Conservation (phyloP, 2,113 vertebrate species). For the Gallinago jamesoni region DNA sequence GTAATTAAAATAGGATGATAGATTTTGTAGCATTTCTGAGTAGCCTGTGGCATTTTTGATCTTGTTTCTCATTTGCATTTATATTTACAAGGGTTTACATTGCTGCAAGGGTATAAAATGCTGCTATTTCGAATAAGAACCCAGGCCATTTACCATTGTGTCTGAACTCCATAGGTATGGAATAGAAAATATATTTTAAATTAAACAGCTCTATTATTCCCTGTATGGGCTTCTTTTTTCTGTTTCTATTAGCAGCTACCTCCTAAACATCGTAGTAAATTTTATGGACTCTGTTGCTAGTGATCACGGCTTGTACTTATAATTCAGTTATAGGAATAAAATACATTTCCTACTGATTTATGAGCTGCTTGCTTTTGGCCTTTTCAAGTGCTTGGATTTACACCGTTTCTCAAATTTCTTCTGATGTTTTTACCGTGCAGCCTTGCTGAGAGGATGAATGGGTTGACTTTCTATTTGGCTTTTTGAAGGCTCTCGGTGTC, state of each 20-base stretch:
- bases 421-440: background rate
- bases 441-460: background rate
- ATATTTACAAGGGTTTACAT: background rate
- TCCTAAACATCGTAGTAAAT: conserved; percentile 2
- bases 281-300: conserved; percentile 7
- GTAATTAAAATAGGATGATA: background rate
- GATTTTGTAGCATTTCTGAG: background rate
- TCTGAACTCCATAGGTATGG: background rate
- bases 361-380: background rate
- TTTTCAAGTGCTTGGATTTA: background rate
- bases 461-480: background rate
- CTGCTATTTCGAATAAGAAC: background rate
- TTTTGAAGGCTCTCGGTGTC: background rate
- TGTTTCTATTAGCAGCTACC: background rate
- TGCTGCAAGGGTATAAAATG: background rate
- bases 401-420: background rate
- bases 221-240: background rate
- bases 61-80: conserved; percentile 26
- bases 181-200: background rate
- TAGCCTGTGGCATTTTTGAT: background rate
- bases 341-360: conserved; percentile 24
- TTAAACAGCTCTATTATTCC: background rate
- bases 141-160: background rate
- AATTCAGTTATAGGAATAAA: background rate
- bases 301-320: background rate